A percentile compares a stretch with the other conserved stretches of the same genome.
Conservation (phyloP, 2,797 vertebrate genomes). For the Falco rusticolus region DNA sequence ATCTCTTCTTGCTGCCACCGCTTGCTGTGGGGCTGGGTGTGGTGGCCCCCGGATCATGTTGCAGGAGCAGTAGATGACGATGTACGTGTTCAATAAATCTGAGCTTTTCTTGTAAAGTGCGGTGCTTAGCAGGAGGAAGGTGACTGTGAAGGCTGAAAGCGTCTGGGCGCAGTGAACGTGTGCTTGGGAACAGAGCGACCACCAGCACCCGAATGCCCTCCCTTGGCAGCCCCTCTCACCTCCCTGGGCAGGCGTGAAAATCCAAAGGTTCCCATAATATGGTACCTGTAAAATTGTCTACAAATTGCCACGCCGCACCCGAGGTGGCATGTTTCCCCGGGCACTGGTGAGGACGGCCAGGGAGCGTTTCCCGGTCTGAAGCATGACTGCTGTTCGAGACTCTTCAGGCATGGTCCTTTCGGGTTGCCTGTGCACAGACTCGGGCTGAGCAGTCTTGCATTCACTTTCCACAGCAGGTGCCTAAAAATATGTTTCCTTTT, state of each 20-base stretch:
- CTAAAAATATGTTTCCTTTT: neutral
- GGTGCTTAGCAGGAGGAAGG: neutral
- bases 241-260: neutral
- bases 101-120: neutral
- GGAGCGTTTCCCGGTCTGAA: rapidly evolving
- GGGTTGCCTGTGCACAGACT: neutral
- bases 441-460: neutral
- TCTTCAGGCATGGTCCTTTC: rapidly evolving
- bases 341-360: neutral
- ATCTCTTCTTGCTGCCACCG: neutral
- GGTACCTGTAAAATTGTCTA: neutral
- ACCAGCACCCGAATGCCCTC: neutral
- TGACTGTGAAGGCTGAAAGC: neutral
- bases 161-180: neutral
- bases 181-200: neutral
- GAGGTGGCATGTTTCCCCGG: neutral
- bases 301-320: no score
- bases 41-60: neutral
- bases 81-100: neutral
- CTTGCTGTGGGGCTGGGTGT: neutral
- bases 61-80: neutral
- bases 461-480: neutral
- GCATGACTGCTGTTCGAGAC: rapidly evolving
- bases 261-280: neutral
- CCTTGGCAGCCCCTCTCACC: neutral